Evolutionary conservation across 2,113 vertebrate genomes (phyloP).

Genomic region (Protobothrops mucrosquamatus): DNA sequence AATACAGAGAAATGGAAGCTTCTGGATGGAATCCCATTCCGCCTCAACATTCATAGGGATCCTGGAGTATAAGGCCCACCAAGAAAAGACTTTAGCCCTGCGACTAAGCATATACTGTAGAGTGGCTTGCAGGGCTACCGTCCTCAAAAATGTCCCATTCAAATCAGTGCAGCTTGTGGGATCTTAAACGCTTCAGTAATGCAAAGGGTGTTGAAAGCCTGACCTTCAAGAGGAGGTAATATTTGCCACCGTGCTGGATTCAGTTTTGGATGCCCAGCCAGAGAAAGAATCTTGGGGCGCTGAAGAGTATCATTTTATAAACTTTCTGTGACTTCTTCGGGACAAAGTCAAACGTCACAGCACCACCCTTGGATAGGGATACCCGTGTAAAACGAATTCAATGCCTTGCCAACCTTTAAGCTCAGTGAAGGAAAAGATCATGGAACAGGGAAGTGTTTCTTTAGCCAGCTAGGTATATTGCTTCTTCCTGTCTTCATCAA

Average conservation of each 20-base stretch:
- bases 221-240: not conserved
- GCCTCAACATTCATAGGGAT: not conserved
- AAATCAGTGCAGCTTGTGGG: not conserved
- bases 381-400: not conserved
- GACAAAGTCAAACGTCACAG: not conserved
- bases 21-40: not conserved
- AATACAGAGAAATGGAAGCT: not conserved
- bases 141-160: not conserved
- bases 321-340: not conserved
- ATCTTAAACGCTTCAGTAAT: not conserved
- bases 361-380: not conserved
- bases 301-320: not conserved
- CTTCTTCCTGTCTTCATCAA: constrained; percentile 55
- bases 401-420: constrained; percentile 55
- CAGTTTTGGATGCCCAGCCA: not conserved
- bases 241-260: not conserved
- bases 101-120: not conserved
- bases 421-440: constrained; percentile 58
- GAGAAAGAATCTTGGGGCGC: not conserved
- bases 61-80: not conserved
- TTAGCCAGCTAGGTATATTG: constrained; percentile 56
- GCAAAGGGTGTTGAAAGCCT: not conserved
- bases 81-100: not conserved
- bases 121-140: not conserved
- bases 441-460: constrained; percentile 57